Evolutionary conservation across 2,113 vertebrate genomes (phyloP).

Genomic region (Ophthalmotilapia sp.): DNA sequence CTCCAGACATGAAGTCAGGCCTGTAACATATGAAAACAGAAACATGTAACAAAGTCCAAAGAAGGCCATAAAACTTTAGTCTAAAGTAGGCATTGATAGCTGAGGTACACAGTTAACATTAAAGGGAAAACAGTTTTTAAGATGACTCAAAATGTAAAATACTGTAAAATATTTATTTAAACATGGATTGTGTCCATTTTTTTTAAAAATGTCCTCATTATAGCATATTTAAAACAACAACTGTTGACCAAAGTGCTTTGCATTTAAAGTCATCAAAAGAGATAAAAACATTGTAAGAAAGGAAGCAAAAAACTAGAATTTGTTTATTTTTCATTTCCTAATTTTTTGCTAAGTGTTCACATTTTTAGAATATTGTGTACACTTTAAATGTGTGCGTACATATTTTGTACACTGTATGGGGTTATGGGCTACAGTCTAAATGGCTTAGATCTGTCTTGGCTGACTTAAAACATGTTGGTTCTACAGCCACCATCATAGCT

Average conservation of each 20-base stretch:
- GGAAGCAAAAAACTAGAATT: accelerated
- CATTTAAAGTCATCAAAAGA: background rate
- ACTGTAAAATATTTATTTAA: background rate
- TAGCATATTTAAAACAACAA: accelerated
- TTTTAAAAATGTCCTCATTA: accelerated
- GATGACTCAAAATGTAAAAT: background rate
- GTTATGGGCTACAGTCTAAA: background rate
- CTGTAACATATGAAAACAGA: background rate
- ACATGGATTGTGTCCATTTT: background rate
- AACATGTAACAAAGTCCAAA: background rate
- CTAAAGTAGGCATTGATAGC: background rate
- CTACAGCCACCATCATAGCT: background rate
- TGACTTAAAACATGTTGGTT: background rate
- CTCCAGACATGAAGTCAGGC: background rate
- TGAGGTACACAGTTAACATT: background rate
- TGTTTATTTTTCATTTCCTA: background rate
- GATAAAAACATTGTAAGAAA: background rate
- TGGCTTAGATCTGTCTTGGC: background rate
- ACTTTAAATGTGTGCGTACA: background rate
- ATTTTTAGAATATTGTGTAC: background rate
- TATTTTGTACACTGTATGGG: background rate
- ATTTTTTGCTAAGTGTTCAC: accelerated
- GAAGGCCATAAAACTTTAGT: background rate
- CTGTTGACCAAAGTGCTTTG: background rate
- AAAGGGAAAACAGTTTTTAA: background rate